Evolutionary conservation across 30 jellyfish, hydroid and myxozoan genomes (phyloP), one percentile per base, ranked within the genome.

Genomic region (Cassiopea andromeda): DNA sequence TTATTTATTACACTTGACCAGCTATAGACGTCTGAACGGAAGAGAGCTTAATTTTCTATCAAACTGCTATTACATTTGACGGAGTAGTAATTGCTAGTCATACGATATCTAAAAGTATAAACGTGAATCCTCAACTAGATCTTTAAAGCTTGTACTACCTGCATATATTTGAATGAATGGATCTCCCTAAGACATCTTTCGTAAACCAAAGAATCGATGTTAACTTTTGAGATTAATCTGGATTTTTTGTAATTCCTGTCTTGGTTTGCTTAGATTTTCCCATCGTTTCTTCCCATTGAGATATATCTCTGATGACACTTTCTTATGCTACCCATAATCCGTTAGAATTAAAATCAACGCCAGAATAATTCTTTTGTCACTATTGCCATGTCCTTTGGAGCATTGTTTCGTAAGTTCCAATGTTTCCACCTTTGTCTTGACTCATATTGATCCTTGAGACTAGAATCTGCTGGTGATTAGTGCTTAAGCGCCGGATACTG

Each of bases 261-360:
- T 81, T 69, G 90, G 73, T 81, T 70, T 66, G 82, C 90, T 81
- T 81, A 59, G 90, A 69, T 81, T 48, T 81, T 81, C 80, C 45
- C 90, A 81, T 81, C 90, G 81, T 46, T 46, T 81, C 79, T 49
- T 61, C 82, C 80, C 54, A 81, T 81, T 69, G 72, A 66, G 38
- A 47, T 27, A 49, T 81, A 81, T 81, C 90, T 66, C 79, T 68
- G 14, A 27, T 81, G 73, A 81, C 81, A 81, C 67, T 81, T 81
- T 66, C 75, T 81, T 81, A 47, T 59, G 64, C 66, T 27, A 38
- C 82, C 70, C 81, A 12, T 81, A 81, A 81, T 81, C 90, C 73
- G 1, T 0, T 73, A 27, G 90, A 15, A n/a, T 81, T 81, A 49
- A 46, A 81, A 19, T 57, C 16, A 81, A 64, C 74, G 90, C 78